Percentiles rank a stretch among this genome's conserved stretches.
Conservation (phyloP, 2,888 invertebrate genomes). For the Andrena marginata region DNA sequence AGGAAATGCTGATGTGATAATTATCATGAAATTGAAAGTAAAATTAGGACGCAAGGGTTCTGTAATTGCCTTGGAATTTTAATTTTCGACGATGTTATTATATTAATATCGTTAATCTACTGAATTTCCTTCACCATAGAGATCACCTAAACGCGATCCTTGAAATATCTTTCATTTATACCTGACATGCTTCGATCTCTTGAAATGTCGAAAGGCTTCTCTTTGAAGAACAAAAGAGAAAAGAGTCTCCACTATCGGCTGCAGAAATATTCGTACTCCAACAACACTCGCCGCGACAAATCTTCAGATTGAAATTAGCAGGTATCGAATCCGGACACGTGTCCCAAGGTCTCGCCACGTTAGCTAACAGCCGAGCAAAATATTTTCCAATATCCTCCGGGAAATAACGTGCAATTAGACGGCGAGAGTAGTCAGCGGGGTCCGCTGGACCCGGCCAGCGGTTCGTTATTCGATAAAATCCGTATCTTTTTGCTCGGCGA, state of each 20-base stretch:
- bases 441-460: constrained; percentile 23
- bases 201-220: too few relatives aligned
- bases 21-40: constrained; percentile 1
- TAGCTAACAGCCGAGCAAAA: not conserved
- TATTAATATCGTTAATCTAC: not conserved
- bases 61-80: not conserved
- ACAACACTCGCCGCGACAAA: too few relatives aligned
- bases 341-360: too few relatives aligned
- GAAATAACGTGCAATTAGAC: constrained; percentile 9
- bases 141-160: not conserved
- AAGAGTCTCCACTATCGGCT: too few relatives aligned
- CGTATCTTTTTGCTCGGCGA: not conserved
- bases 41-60: not conserved
- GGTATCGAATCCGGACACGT: too few relatives aligned
- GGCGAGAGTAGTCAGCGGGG: not conserved
- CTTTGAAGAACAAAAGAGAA: too few relatives aligned
- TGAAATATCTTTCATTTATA: not conserved
- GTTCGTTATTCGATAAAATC: constrained; percentile 44
- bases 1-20: not conserved
- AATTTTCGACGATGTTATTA: not conserved
- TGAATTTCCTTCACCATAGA: not conserved
- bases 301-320: too few relatives aligned
- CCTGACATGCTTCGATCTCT: too few relatives aligned
- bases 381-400: not conserved
- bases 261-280: too few relatives aligned